A percentile compares a stretch with the other conserved stretches of the same genome.
Conservation (phyloP, 2,113 vertebrate genomes). For the Myotis brandtii region DNA sequence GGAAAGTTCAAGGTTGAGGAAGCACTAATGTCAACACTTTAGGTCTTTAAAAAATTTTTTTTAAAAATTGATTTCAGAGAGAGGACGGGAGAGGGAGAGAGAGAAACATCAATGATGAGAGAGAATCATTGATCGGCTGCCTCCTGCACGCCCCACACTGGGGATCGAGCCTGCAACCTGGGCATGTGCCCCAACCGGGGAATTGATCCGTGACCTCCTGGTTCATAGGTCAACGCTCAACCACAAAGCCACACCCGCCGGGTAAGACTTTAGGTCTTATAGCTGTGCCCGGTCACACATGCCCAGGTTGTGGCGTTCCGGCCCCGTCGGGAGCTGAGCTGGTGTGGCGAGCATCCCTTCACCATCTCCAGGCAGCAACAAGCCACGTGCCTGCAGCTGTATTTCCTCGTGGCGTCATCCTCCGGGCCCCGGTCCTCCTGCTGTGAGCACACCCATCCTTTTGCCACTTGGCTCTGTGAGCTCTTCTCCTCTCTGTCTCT, state of each 20-base stretch:
- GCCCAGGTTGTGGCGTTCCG: not conserved
- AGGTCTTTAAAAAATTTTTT: not conserved
- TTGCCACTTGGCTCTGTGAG: not conserved
- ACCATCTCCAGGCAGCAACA: not conserved
- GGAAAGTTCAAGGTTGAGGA: not conserved
- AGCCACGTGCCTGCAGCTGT: not conserved
- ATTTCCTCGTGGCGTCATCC: not conserved
- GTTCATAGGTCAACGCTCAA: too few species aligned
- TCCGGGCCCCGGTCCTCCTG: not conserved
- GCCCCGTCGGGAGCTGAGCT: fast-evolving
- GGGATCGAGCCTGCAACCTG: too few species aligned
- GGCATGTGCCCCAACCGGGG: too few species aligned
- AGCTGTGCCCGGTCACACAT: fast-evolving
- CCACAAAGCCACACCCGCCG: too few species aligned
- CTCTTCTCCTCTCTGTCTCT: not conserved
- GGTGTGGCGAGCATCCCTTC: not conserved
- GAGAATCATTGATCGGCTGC: too few species aligned
- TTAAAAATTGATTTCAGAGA: too few species aligned
- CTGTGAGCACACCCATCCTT: not conserved
- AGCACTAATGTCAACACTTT: not conserved
- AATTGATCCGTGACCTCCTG: too few species aligned
- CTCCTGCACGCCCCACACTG: too few species aligned
- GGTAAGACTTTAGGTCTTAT: not conserved
- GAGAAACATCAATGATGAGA: too few species aligned
- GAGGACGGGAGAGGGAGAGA: too few species aligned